Conservation (phyloP, 1,140 invertebrate species). For the Pararge aegeria region DNA sequence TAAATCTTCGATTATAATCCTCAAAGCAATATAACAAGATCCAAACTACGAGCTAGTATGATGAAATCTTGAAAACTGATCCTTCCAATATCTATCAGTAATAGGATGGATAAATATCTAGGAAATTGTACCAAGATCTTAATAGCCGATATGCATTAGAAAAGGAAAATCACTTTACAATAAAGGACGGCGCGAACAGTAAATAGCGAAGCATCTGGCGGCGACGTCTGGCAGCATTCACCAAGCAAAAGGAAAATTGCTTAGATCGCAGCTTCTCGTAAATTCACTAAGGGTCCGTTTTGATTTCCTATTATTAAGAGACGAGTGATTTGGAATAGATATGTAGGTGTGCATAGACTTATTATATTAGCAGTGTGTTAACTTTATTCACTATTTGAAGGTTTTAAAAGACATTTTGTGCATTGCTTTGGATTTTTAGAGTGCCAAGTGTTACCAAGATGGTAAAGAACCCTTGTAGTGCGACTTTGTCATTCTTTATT, state of each 20-base stretch:
- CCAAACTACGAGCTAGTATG: too few relatives aligned
- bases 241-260: conserved; percentile 4
- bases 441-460: too few relatives aligned
- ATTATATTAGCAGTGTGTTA: too few relatives aligned
- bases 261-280: conserved; percentile 1
- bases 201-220: conserved; percentile 7
- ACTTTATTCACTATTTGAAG: too few relatives aligned
- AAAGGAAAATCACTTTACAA: conserved; percentile 6
- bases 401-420: too few relatives aligned
- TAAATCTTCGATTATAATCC: too few relatives aligned
- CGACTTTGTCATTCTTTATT: too few relatives aligned
- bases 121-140: neutral
- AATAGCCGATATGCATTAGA: conserved; percentile 3
- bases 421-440: too few relatives aligned
- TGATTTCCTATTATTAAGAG: neutral
- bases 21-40: too few relatives aligned
- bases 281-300: neutral
- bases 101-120: neutral
- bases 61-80: too few relatives aligned
- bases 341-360: neutral
- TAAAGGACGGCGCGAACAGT: conserved; percentile 6
- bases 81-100: too few relatives aligned
- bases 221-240: conserved; percentile 2
- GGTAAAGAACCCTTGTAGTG: too few relatives aligned
- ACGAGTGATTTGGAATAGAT: neutral